phyloP scores from a whole-genome alignment of 1,140 invertebrate species.

The Anoplophora glabripennis region DNA sequence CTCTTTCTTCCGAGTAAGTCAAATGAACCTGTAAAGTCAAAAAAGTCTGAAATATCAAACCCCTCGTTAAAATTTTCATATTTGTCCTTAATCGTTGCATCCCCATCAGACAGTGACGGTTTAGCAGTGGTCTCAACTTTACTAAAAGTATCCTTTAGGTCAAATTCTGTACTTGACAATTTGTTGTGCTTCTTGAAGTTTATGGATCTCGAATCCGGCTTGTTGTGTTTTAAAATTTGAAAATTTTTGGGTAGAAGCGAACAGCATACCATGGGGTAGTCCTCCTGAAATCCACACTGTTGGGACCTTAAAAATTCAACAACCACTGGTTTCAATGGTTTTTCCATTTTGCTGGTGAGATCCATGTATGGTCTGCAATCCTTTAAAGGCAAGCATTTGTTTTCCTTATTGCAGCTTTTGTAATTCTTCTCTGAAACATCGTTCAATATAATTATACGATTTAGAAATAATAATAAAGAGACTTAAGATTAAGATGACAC shows the following conservation, averaged over 20 bases:
- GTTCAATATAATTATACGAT: too few relatives aligned
- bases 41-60: neutral
- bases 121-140: neutral
- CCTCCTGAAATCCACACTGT: conserved; percentile 23
- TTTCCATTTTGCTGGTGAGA: conserved; percentile 6
- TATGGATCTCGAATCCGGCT: neutral
- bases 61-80: neutral
- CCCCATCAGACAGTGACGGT: neutral
- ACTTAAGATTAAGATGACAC: too few relatives aligned
- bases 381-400: conserved; percentile 9
- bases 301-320: conserved; percentile 20
- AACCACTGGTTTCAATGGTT: conserved; percentile 13
- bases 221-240: neutral
- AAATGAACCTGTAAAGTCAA: neutral
- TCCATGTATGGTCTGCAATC: conserved; percentile 18
- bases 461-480: too few relatives aligned
- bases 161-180: neutral
- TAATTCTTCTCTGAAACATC: too few relatives aligned
- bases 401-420: too few relatives aligned
- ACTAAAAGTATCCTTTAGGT: neutral
- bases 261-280: conserved; percentile 25
- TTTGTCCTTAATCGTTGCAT: neutral
- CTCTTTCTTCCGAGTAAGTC: conserved; percentile 3
- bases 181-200: too few relatives aligned
- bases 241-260: conserved; percentile 1